A percentile compares a stretch with the other conserved stretches of the same genome.
Evolutionary conservation across 1,140 invertebrate species (phyloP).

Genomic region (Whitmania pigra): DNA sequence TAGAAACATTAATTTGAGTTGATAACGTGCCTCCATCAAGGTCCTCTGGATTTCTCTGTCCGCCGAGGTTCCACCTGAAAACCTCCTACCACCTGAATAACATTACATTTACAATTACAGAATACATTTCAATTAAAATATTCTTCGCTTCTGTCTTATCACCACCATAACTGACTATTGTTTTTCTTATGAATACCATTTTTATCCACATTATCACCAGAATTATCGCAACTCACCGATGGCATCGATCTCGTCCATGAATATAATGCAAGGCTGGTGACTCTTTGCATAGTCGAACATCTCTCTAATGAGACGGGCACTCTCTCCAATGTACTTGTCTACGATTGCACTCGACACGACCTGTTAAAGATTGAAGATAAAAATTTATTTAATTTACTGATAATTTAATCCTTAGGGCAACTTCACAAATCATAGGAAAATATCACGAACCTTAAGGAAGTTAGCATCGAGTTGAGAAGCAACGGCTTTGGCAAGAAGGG

Average conservation of each 20-base stretch:
- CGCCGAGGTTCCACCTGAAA: slow-evolving; percentile 96
- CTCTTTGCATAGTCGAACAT: slow-evolving; percentile 99
- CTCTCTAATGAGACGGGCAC: slow-evolving; percentile 90
- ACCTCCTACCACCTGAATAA: slow-evolving; percentile 69
- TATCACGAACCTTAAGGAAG: slow-evolving; percentile 72
- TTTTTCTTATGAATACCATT: too few species aligned
- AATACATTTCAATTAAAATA: too few species aligned
- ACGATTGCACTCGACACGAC: slow-evolving; percentile 98
- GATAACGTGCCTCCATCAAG: slow-evolving; percentile 75
- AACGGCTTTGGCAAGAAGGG: slow-evolving; percentile 84
- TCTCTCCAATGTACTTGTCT: slow-evolving; percentile 99
- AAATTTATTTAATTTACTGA: background rate
- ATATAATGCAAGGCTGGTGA: slow-evolving; percentile 99
- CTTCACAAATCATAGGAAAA: too few species aligned
- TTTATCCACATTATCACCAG: too few species aligned
- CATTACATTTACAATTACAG: too few species aligned
- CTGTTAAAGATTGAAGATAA: slow-evolving; percentile 37
- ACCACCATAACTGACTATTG: too few species aligned
- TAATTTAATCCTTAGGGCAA: too few species aligned
- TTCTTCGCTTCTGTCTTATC: too few species aligned
- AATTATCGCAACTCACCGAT: slow-evolving; percentile 56
- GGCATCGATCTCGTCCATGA: slow-evolving; percentile 99
- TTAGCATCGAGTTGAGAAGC: slow-evolving; percentile 95
- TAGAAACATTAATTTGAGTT: background rate
- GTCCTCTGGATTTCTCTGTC: slow-evolving; percentile 99